phyloP scores from a whole-genome alignment of 2,113 vertebrate genomes.

The Psilopsiagon aurifrons region DNA sequence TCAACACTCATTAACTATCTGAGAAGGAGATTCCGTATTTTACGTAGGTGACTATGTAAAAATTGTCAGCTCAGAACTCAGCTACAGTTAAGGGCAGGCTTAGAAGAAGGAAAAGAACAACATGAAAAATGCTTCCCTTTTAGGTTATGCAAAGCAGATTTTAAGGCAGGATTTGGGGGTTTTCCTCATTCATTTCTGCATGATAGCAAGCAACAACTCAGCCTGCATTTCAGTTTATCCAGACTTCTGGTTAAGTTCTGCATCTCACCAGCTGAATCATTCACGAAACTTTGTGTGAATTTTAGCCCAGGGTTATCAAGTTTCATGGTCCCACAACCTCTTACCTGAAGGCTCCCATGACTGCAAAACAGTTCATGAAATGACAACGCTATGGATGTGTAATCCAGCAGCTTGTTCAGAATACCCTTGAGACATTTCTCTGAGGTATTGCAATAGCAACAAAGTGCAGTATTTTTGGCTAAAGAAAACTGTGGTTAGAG shows the following conservation, averaged over 20 bases:
- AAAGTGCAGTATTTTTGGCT: neutral
- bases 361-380: neutral
- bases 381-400: neutral
- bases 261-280: neutral
- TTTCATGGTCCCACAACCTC: neutral
- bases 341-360: neutral
- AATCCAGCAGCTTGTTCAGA: neutral
- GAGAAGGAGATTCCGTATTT: neutral
- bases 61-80: neutral
- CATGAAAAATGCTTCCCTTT: neutral
- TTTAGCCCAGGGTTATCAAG: neutral
- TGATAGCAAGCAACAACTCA: neutral
- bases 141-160: neutral
- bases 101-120: neutral
- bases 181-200: neutral
- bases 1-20: neutral
- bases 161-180: neutral
- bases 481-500: neutral
- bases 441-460: neutral
- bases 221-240: neutral
- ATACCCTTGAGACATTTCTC: neutral
- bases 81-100: neutral
- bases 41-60: neutral
- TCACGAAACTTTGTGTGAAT: neutral
- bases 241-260: neutral